Conservation (phyloP, 2,888 invertebrate species). For the Agrotis ipsilon region DNA sequence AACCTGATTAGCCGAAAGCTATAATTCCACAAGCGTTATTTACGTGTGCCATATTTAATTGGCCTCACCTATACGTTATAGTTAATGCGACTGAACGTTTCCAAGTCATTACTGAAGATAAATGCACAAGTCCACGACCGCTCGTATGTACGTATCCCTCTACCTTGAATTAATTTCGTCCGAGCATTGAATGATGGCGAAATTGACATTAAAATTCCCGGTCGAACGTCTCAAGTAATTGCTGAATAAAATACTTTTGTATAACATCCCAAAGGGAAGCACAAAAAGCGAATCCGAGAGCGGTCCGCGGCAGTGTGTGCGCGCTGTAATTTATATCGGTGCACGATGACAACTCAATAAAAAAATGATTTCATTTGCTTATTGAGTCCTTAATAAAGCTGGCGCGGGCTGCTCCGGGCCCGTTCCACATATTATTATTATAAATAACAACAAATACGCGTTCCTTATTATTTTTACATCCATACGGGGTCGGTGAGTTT, state of each 20-base stretch:
- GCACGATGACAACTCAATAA: constrained; percentile 90
- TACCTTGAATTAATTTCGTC: constrained; percentile 86
- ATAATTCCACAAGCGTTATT: constrained; percentile 81
- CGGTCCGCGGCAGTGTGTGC: constrained; percentile 79
- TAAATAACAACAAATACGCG: constrained; percentile 85
- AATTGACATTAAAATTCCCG: constrained; percentile 90
- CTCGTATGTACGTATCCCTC: constrained; percentile 75
- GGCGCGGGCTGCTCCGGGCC: constrained; percentile 77
- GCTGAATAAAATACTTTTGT: constrained; percentile 90
- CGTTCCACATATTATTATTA: constrained; percentile 85
- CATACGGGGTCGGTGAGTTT: constrained; percentile 71
- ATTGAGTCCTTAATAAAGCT: constrained; percentile 90
- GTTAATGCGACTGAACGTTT: constrained; percentile 82
- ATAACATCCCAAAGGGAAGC: constrained; percentile 87
- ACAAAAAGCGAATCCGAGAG: constrained; percentile 83
- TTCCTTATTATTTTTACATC: constrained; percentile 81
- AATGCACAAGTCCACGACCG: constrained; percentile 75
- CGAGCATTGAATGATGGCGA: constrained; percentile 89
- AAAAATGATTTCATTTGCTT: constrained; percentile 91
- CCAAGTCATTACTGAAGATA: constrained; percentile 87
- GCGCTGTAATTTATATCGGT: constrained; percentile 88
- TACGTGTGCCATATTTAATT: constrained; percentile 86
- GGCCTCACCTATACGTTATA: constrained; percentile 83
- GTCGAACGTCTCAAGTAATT: constrained; percentile 90
- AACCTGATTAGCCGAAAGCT: constrained; percentile 76